phyloP scores from a whole-genome alignment of 2,888 invertebrate genomes.

The Calameuta pallipes region DNA sequence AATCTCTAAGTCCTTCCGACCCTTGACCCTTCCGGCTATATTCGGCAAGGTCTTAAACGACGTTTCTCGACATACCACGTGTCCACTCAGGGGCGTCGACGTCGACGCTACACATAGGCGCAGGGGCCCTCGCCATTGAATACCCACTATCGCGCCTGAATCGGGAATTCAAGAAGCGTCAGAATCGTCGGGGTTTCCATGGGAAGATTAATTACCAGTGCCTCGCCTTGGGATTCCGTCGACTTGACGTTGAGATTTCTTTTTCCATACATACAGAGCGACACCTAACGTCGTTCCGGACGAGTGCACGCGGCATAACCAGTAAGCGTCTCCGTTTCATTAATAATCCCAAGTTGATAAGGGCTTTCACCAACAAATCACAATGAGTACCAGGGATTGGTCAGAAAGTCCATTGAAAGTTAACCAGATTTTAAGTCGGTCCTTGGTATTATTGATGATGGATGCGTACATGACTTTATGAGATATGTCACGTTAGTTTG shows the following conservation, averaged over 20 bases:
- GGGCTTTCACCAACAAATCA: neutral
- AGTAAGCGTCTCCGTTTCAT: neutral
- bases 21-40: neutral
- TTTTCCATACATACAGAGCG: neutral
- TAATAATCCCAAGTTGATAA: neutral
- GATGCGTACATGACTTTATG: neutral
- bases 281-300: neutral
- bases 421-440: neutral
- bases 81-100: neutral
- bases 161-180: neutral
- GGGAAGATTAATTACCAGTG: neutral
- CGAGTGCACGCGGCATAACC: neutral
- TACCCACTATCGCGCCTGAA: neutral
- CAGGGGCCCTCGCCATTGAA: neutral
- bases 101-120: neutral
- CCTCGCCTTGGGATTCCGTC: neutral
- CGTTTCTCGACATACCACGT: neutral
- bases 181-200: neutral
- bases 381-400: neutral
- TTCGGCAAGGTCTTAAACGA: neutral
- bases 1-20: conserved; percentile 4
- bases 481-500: neutral
- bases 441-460: neutral
- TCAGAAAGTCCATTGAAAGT: neutral
- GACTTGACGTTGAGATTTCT: neutral